Conservation (phyloP, 2,113 vertebrate genomes). For the Physeter macrocephalus region DNA sequence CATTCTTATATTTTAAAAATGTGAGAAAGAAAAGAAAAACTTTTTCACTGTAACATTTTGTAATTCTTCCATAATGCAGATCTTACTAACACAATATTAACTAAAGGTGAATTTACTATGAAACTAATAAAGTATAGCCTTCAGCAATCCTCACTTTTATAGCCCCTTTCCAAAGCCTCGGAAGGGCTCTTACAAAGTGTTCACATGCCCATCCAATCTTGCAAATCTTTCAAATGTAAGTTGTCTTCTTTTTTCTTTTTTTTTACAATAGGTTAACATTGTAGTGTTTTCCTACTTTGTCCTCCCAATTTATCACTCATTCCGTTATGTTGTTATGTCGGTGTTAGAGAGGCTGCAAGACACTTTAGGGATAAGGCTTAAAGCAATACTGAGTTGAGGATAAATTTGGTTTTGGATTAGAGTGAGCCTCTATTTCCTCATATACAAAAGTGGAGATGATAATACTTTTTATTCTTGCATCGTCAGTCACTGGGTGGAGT, state of each 20-base stretch:
- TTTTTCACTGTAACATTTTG: not conserved
- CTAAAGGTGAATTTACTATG: not conserved
- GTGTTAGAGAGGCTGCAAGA: not conserved
- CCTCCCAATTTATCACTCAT: not conserved
- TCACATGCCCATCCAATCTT: not conserved
- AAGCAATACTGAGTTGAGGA: not conserved
- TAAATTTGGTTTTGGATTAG: not conserved
- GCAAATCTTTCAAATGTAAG: not conserved
- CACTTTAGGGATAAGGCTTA: not conserved
- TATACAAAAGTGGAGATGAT: not conserved
- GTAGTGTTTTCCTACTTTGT: not conserved
- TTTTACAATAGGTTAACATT: not conserved
- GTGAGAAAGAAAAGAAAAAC: not conserved
- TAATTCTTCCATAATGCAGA: not conserved
- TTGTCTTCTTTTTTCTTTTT: not conserved
- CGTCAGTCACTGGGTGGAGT: not conserved
- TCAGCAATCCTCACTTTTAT: not conserved
- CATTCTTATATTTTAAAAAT: not conserved
- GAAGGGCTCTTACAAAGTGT: not conserved
- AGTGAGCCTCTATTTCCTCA: not conserved
- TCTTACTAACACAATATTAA: not conserved
- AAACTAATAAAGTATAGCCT: not conserved
- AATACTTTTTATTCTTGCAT: not conserved
- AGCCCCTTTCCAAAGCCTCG: not conserved
- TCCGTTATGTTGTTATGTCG: not conserved